These are phyloP conservation scores for Nomada ferruginata DNA, from an alignment of 2,888 invertebrate species.

Conservation along the genomic window DNA sequence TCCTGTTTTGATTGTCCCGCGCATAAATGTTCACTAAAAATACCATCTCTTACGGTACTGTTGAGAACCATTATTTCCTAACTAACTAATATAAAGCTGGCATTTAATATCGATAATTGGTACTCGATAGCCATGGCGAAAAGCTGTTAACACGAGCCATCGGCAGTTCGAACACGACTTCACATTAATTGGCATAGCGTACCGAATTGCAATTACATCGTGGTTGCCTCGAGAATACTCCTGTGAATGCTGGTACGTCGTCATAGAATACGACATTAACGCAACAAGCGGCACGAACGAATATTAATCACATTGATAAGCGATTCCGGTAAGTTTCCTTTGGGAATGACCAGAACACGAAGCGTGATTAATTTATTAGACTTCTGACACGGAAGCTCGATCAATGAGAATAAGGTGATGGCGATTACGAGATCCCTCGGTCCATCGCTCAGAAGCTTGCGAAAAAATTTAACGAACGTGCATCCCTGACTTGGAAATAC, in stretches of 20 bases:
- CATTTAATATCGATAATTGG: slow-evolving; percentile 50
- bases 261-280: slow-evolving; percentile 15
- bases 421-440: slow-evolving; percentile 48
- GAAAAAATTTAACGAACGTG: slow-evolving; percentile 29
- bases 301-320: slow-evolving; percentile 41
- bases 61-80: no score
- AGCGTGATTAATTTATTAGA: slow-evolving; percentile 47
- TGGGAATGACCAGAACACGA: slow-evolving; percentile 7
- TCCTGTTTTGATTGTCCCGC: not conserved
- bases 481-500: slow-evolving; percentile 21
- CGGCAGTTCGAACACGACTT: slow-evolving; percentile 42
- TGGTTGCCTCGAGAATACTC: slow-evolving; percentile 46
- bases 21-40: not conserved
- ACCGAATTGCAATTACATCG: slow-evolving; percentile 55
- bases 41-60: no score
- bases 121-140: slow-evolving; percentile 28
- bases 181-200: slow-evolving; percentile 57
- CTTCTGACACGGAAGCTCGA: slow-evolving; percentile 27
- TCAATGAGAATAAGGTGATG: slow-evolving; percentile 45
- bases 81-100: not conserved
- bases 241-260: slow-evolving; percentile 1
- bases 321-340: slow-evolving; percentile 24
- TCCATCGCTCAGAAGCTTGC: slow-evolving; percentile 1
- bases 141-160: slow-evolving; percentile 45
- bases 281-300: slow-evolving; percentile 21